Evolutionary conservation across 2,113 vertebrate species (phyloP), one percentile per base, ranked within the genome.

Genomic region (Crocuta crocuta): DNA sequence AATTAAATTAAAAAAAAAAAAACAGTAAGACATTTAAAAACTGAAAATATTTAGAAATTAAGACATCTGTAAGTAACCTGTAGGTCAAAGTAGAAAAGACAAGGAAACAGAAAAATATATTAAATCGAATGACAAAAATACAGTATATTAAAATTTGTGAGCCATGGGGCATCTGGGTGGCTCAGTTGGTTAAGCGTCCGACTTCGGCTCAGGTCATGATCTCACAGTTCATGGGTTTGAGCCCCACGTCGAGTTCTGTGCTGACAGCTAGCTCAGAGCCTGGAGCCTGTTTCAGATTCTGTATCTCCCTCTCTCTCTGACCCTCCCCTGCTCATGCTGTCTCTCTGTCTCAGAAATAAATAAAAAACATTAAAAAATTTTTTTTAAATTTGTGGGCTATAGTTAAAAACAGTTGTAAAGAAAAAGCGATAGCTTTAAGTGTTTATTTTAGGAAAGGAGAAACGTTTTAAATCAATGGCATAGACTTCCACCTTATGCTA

Each of bases 361-460:
- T 39, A 39, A 39, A 39, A 39, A 39, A 39, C 39, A 39, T 39
- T 39, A 39, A 39, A 39, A 39, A 39, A 39, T 3, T 39, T 39
- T 39, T 39, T 39, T 39, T 39, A 79, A 87, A 81, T 92, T 43
- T 73, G 10, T 39, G 19, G n/a, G 48, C n/a, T 31, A 78, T 4
- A 61, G 17, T 66, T 92, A 81, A 95, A 95, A 92, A 71, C 2
- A 88, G 23, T 16, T 61, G 71, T 73, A 50, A 33, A 39, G n/a
- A 26, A 43, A 87, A 87, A 94, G 23, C 33, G 80, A 39, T 33
- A 82, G 15, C 76, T 65, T 82, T 82, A 82, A 55, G 45, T 58
- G 26, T 80, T 82, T 89, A 82, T 74, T 96, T 96, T 66, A 58
- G 48, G 70, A 92, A 82, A 88, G 33, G 12, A 84, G 15, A 94